Percentiles rank a stretch among this genome's conserved stretches.
These are phyloP conservation scores for Dasypolia templi DNA, from an alignment of 2,888 invertebrate species.

Conservation along the genomic window DNA sequence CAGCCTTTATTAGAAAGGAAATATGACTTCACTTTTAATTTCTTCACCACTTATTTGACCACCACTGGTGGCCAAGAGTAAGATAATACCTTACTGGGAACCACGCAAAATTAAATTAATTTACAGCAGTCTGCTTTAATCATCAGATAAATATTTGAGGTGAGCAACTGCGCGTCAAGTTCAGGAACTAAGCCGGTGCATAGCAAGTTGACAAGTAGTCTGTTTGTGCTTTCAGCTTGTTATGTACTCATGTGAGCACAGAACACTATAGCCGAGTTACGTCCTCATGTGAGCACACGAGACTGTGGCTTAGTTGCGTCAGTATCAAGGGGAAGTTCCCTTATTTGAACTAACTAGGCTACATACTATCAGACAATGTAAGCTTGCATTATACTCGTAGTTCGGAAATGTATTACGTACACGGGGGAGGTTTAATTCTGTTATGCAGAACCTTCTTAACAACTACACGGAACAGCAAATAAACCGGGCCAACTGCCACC, in stretches of 20 bases:
- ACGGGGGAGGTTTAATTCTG: neutral
- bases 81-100: neutral
- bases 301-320: neutral
- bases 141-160: neutral
- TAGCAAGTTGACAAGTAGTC: neutral
- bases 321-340: neutral
- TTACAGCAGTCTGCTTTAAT: neutral
- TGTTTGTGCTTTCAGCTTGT: conserved; percentile 5
- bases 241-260: conserved; percentile 1
- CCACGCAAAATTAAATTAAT: neutral
- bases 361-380: conserved; percentile 14
- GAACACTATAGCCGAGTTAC: neutral
- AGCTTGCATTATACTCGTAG: neutral
- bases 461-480: too few species aligned
- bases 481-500: too few species aligned
- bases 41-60: neutral
- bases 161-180: conserved; percentile 7
- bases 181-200: conserved; percentile 2
- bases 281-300: conserved; percentile 1
- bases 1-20: too few species aligned
- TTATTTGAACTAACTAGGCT: neutral
- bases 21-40: neutral
- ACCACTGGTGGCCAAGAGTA: neutral
- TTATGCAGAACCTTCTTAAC: neutral
- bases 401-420: conserved; percentile 4